These are phyloP conservation scores for Zonitis immaculata DNA, from an alignment of 2,888 invertebrate species.

Conservation along the genomic window DNA sequence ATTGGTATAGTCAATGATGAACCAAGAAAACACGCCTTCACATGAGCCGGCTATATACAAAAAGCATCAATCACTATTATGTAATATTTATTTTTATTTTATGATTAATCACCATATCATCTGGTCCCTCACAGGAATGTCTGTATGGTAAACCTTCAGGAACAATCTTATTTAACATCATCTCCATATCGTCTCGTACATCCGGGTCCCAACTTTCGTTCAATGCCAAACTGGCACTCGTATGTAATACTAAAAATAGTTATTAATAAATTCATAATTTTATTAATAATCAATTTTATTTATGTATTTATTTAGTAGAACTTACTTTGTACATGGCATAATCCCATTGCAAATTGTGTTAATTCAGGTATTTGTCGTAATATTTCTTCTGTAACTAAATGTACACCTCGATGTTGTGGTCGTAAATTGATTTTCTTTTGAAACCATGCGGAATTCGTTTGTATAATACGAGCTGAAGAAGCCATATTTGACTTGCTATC, in stretches of 20 bases:
- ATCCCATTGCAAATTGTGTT: conserved; percentile 89
- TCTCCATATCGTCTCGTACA: conserved; percentile 97
- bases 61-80: too few species aligned
- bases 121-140: conserved; percentile 97
- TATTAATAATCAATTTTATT: neutral
- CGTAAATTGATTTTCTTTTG: conserved; percentile 95
- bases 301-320: conserved; percentile 31
- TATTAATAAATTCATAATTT: too few species aligned
- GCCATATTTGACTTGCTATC: conserved; percentile 65
- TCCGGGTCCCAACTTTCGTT: conserved; percentile 99
- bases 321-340: conserved; percentile 97
- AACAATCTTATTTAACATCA: conserved; percentile 98
- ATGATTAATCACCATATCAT: conserved; percentile 78
- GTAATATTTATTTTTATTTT: too few species aligned
- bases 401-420: conserved; percentile 94
- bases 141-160: conserved; percentile 94
- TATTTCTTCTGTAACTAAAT: conserved; percentile 95
- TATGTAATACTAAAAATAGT: conserved; percentile 94
- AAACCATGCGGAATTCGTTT: conserved; percentile 97
- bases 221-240: conserved; percentile 93
- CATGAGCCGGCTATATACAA: conserved; percentile 82
- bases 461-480: conserved; percentile 82
- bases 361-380: conserved; percentile 91
- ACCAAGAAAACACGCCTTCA: conserved; percentile 94
- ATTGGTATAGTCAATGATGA: conserved; percentile 94